Evolutionary conservation across 2,888 invertebrate genomes (phyloP), one percentile per base, ranked within the genome.

Genomic region (Pemphredon lugubris): DNA sequence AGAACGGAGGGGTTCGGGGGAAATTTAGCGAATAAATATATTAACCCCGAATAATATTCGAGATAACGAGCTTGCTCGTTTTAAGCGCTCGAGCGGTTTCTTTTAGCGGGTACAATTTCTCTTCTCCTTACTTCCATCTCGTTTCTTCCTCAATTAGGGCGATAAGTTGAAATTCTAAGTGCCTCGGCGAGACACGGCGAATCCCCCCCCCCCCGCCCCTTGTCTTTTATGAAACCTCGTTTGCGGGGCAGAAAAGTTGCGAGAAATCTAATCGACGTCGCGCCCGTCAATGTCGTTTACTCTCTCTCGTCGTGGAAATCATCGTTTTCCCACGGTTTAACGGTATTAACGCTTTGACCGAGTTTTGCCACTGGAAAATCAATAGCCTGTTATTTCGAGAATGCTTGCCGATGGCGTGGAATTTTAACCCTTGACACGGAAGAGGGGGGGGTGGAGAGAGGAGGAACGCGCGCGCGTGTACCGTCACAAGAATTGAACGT

Each of bases 21-120:
- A 26, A 34, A 42, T 50, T 64, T 47, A 47, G 14, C 32, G 6
- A 2, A 44, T 37, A 44, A 21, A 26, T 11, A 44, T 26, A 34
- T 9, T 30, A 42, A 30, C 30, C 44, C 26, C 16, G 44, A 14
- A 9, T 13, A 44, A 11, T 51, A 23, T 13, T 18, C 11, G n/a
- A 7, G 30, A 40, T 37, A 40, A 42, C 9, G 40, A 40, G 48
- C 11, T 37, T 11, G 45, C 34, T 14, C 26, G 45, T 42, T 54
- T n/a, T 16, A 42, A 13, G 14, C 18, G 7, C 13, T 11, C 7
- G 7, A 1, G 40, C 5, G 16, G 16, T 7, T 6, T 16, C 16
- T 39, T 40, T 20, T 42, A 16, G 14, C 5, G 14, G 11, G n/a
- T 9, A 7, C n/a, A 7, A 34, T 34, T n/a, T 34, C n/a, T n/a